Base-by-base conservation (phyloP, 2,113 vertebrate species). In the Euleptes europaea region DNA sequence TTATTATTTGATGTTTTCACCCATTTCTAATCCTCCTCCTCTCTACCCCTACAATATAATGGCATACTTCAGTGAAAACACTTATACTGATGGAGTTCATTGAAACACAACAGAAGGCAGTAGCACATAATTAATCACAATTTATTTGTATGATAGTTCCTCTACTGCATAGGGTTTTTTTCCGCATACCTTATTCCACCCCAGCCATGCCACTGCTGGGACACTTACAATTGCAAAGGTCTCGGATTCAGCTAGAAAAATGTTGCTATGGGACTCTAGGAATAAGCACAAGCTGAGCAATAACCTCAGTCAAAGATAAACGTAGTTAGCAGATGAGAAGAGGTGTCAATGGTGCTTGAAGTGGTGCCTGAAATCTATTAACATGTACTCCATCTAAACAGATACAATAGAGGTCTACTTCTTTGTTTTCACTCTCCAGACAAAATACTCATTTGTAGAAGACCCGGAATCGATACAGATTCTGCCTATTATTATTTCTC, bases 301-400 rank as follows among this genome's bases (percentile, higher is more conserved):
- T 70, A 84, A 83, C 69, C 60, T 88, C 23, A 33, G 74, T 28
- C 74, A 82, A 86, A 90, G 87, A 89, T 89, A 40, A 79, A 80
- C 90, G 90, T 49, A 90, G 80, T 42, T 81, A 91, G 89, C 15
- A 87, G 84, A 1, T 1, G 91, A 89, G 76, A 86, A 83, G 85
- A 90, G 66, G 42, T 85, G 21, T 88, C 82, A 84, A 77, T 33
- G 80, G 82, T 78, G 49, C 91, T 93, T 88, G 83, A 94, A 77
- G 60, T 78, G 83, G 83, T 40, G 44, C 60, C 38, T 93, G 86
- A 91, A 86, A 88, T 73, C 88, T 88, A 49, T 87, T 89, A 90
- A 83, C 69, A 76, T 0, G 1, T 44, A 81, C 1, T 19, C 21
- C 28, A 2, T 19, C 57, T 49, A 83, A 82, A 88, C 0, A 0